Evolutionary conservation across 2,797 vertebrate species (phyloP).

Genomic region (Platyrinchus mystaceus): DNA sequence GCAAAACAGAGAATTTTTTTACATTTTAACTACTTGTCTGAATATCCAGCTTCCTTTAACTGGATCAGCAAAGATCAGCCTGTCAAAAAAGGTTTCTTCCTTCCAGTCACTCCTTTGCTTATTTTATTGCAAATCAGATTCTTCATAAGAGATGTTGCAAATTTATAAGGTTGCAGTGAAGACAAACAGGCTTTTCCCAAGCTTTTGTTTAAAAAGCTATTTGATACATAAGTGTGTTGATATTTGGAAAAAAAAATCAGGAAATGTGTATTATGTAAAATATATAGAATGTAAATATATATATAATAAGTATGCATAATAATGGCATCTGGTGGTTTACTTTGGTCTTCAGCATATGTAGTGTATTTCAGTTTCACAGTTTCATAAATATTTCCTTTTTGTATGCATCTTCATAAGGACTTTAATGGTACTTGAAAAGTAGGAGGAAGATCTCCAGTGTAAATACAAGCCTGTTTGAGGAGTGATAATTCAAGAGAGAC

Average conservation of each 20-base stretch:
- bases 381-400: conserved; percentile 3
- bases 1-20: background rate
- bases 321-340: background rate
- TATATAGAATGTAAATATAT: background rate
- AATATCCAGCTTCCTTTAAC: background rate
- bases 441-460: background rate
- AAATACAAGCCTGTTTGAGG: background rate
- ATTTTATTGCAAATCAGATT: background rate
- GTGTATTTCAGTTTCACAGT: background rate
- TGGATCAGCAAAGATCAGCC: background rate
- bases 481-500: background rate
- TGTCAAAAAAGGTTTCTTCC: background rate
- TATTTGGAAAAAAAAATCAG: background rate
- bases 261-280: background rate
- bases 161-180: background rate
- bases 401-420: background rate
- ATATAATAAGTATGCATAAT: background rate
- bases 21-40: background rate
- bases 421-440: background rate
- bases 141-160: background rate
- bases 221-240: background rate
- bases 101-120: background rate
- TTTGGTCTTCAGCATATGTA: background rate
- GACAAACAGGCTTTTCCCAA: background rate
- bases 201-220: background rate